Conservation (phyloP, 1,140 invertebrate genomes). For the Drosophila cardini region DNA sequence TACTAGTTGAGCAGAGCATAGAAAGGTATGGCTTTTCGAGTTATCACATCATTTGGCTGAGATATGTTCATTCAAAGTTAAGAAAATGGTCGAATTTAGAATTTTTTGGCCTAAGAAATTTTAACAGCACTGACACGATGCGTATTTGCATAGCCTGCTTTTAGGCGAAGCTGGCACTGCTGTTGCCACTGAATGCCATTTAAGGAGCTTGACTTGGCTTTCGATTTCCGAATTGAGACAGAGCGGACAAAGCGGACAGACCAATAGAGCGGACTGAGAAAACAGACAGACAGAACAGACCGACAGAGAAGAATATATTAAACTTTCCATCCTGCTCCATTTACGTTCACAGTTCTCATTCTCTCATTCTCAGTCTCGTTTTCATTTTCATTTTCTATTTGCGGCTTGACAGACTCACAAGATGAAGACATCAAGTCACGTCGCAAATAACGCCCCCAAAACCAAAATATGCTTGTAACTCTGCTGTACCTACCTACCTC, state of each 20-base stretch:
- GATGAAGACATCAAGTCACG: slow-evolving; percentile 52
- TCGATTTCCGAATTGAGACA: slow-evolving; percentile 39
- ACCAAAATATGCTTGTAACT: slow-evolving; percentile 33
- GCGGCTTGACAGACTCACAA: slow-evolving; percentile 33
- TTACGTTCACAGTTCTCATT: not conserved
- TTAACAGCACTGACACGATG: slow-evolving; percentile 29
- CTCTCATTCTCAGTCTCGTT: slow-evolving; percentile 16
- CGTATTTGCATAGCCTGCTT: slow-evolving; percentile 71
- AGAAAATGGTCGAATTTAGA: no score
- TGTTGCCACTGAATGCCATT: slow-evolving; percentile 31
- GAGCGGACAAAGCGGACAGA: not conserved
- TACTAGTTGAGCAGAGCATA: no score
- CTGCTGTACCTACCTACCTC: not conserved
- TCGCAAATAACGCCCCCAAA: slow-evolving; percentile 23
- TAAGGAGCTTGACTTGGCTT: slow-evolving; percentile 39
- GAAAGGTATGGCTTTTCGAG: no score
- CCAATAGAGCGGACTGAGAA: not conserved
- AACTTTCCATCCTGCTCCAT: slow-evolving; percentile 12
- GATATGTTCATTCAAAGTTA: no score
- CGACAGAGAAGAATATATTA: slow-evolving; percentile 4
- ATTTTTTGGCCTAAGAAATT: no score
- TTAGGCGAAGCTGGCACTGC: slow-evolving; percentile 25
- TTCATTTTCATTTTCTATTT: slow-evolving; percentile 59
- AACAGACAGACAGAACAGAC: not conserved
- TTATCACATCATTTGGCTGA: no score